phyloP scores from a whole-genome alignment of 2,113 vertebrate genomes.

The Apaloderma vittatum region DNA sequence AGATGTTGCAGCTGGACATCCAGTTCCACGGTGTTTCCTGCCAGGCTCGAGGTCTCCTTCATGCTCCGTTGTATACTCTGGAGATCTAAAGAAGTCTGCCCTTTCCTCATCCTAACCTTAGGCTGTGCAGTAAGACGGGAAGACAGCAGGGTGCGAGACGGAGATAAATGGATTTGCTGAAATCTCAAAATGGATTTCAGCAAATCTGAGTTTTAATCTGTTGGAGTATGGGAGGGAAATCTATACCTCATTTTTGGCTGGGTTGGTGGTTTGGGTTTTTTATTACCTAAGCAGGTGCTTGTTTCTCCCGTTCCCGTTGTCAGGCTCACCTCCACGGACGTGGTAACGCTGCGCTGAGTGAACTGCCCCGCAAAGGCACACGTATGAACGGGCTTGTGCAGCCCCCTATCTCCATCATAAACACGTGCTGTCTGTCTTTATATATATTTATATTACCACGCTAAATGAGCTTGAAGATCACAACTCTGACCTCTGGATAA shows the following conservation, averaged over 20 bases:
- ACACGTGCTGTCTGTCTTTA: background rate
- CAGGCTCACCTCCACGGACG: accelerated
- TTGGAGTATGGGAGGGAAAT: conserved; percentile 10
- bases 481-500: background rate
- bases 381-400: background rate
- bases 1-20: background rate
- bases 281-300: accelerated
- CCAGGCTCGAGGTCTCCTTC: background rate
- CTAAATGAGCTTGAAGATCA: background rate
- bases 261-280: background rate
- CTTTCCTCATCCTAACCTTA: background rate
- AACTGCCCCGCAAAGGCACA: background rate
- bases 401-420: background rate
- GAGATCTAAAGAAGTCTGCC: background rate
- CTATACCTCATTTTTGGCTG: conserved; percentile 2
- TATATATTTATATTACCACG: accelerated
- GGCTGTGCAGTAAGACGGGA: background rate
- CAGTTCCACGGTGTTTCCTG: background rate
- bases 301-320: background rate
- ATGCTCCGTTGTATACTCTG: accelerated
- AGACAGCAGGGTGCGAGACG: background rate
- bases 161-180: conserved; percentile 29
- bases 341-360: background rate
- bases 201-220: conserved; percentile 1
- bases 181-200: conserved; percentile 23